Evolutionary conservation across 1,140 invertebrate genomes (phyloP), one percentile per base, ranked within the genome.

Genomic region (Drosophila bipectinata): DNA sequence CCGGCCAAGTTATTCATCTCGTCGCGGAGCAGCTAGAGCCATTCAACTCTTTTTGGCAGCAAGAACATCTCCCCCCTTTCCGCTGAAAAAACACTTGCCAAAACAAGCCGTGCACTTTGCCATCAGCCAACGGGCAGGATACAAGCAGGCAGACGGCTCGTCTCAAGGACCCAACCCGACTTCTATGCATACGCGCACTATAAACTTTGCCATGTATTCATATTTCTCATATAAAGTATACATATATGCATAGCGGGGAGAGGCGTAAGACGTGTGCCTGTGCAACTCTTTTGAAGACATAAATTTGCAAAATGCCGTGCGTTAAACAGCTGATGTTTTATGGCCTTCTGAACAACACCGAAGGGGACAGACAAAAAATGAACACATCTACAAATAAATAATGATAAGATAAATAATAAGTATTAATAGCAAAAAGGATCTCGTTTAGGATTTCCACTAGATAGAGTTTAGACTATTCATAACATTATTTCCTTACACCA

Each of bases 321-420:
- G 63, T 79, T 79, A 83, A 85, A 77, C 74, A 85, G 82, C 73
- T 81, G 78, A 81, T 81, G 78, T 78, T 87, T 81, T 81, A 84
- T 80, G 81, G 67, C 28, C 15, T 48, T 62, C 37, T 68, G 52
- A 69, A 55, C 77, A 61, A 34, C 57, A 54, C 18, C 34, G 66
- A 58, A 7, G 12, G 10, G 49, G 32, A 57, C 47, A 15, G 37
- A 28, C 44, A 56, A 24, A 63, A 67, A 63, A 21, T 21, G 0
- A n/a, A 51, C 10, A 14, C 7, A 30, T 51, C 5, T n/a, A 49
- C 7, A 49, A 26, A n/a, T 49, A 1, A 26, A 49, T 28, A 2
- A 15, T 1, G 39, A 0, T 28, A 6, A 28, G n/a, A n/a, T n/a
- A n/a, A n/a, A n/a, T n/a, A n/a, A n/a, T n/a, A n/a, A n/a, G n/a